A percentile compares a stretch with the other conserved stretches of the same genome.
phyloP scores from a whole-genome alignment of 2,888 invertebrate species.

The Lucinisca nassula region DNA sequence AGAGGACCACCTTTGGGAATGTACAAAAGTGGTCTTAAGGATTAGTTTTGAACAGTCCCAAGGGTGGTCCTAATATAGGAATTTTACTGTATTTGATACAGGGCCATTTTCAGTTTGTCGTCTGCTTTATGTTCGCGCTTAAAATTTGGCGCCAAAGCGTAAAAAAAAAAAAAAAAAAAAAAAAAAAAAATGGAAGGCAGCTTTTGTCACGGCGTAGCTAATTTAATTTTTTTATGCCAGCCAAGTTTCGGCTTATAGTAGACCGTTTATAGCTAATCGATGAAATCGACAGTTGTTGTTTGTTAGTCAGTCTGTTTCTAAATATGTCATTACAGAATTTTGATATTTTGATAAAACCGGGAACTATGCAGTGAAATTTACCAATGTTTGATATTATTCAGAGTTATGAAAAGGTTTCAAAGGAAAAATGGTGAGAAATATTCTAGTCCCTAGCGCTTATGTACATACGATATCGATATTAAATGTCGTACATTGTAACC shows the following conservation, averaged over 20 bases:
- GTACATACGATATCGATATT: neutral
- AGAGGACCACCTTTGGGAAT: no score
- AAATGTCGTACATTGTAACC: neutral
- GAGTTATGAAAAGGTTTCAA: neutral
- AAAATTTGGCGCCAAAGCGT: no score
- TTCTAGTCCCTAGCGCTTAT: neutral
- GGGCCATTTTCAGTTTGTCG: no score
- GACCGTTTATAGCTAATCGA: neutral
- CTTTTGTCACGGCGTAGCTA: neutral
- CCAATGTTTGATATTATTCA: neutral
- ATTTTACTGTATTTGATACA: no score
- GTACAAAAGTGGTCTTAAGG: no score
- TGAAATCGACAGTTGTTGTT: neutral
- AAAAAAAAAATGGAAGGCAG: no score
- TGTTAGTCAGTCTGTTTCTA: neutral
- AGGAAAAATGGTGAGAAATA: conserved; percentile 1
- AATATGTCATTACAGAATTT: neutral
- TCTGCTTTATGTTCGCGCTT: no score
- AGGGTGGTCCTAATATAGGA: no score
- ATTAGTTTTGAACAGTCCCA: no score
- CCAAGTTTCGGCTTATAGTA: conserved; percentile 17
- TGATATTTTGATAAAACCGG: neutral
- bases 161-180: no score
- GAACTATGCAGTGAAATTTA: neutral
- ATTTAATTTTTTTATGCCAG: neutral